These are phyloP conservation scores for Callorhinus ursinus DNA, from an alignment of 2,113 vertebrate species.

Conservation along the genomic window DNA sequence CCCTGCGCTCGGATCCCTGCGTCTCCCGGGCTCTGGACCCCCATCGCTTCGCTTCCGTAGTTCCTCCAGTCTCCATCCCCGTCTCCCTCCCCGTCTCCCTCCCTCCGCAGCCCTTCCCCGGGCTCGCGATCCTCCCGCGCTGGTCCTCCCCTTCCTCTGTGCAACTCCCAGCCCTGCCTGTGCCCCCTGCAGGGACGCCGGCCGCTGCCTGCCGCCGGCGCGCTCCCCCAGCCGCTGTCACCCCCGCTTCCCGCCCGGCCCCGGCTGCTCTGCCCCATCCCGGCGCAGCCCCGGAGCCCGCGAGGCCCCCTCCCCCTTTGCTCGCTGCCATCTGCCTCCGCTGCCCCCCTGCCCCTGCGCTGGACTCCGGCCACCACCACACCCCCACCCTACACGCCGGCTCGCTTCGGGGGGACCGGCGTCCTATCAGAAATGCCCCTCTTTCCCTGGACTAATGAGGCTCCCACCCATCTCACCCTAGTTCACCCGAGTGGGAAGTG, in stretches of 20 bases:
- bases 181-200: conserved; percentile 34
- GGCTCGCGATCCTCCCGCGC: not conserved
- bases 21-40: not conserved
- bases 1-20: not conserved
- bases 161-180: conserved; percentile 47
- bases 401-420: conserved; percentile 4
- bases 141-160: not conserved
- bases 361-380: conserved; percentile 43
- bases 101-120: not conserved
- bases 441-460: not conserved
- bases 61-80: not conserved
- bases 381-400: not conserved
- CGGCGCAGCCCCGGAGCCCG: not conserved
- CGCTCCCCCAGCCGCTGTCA: not conserved
- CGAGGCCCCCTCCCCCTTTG: not conserved
- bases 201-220: conserved; percentile 44
- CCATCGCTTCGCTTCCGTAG: not conserved
- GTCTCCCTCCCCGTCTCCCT: not conserved
- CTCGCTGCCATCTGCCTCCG: not conserved
- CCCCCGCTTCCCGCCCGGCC: not conserved
- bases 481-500: conserved; percentile 65
- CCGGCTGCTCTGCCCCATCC: not conserved
- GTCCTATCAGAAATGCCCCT: conserved; percentile 55
- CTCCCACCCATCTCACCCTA: conserved; percentile 23
- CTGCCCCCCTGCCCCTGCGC: not conserved